phyloP scores from a whole-genome alignment of 1,140 invertebrate species.

The Carcinoscorpius rotundicauda region DNA sequence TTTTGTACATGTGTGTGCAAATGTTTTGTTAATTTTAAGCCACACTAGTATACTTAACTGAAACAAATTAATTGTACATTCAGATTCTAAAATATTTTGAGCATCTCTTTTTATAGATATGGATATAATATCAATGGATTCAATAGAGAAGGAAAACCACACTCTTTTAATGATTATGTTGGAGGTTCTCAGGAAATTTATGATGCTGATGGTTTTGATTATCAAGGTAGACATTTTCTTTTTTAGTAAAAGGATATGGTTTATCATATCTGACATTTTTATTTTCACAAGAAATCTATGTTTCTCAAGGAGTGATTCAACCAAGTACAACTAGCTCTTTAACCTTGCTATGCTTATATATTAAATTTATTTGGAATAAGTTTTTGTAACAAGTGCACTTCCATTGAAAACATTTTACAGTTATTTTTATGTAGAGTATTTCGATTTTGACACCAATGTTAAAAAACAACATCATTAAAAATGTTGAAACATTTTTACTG shows the following conservation, averaged over 20 bases:
- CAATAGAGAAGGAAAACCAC: constrained; percentile 3
- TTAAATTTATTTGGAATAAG: no score
- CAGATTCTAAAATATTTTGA: background rate
- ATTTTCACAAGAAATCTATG: no score
- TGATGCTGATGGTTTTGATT: constrained; percentile 8
- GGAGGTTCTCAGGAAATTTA: constrained; percentile 10
- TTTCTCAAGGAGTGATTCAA: no score
- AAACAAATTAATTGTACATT: background rate
- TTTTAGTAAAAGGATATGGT: background rate
- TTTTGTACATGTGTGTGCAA: no score
- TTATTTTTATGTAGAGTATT: no score
- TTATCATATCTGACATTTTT: background rate
- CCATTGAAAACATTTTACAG: no score
- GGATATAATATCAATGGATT: constrained; percentile 10
- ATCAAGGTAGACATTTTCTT: constrained; percentile 9
- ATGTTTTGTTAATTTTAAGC: background rate
- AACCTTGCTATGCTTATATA: no score
- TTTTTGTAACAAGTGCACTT: no score
- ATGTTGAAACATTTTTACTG: no score
- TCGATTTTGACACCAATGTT: no score
- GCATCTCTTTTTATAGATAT: constrained; percentile 9
- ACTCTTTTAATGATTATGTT: constrained; percentile 5
- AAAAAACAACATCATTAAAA: no score
- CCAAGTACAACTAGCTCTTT: no score
- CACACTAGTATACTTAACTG: background rate